Conservation (phyloP, 2,888 invertebrate genomes). For the Empis stercorea region DNA sequence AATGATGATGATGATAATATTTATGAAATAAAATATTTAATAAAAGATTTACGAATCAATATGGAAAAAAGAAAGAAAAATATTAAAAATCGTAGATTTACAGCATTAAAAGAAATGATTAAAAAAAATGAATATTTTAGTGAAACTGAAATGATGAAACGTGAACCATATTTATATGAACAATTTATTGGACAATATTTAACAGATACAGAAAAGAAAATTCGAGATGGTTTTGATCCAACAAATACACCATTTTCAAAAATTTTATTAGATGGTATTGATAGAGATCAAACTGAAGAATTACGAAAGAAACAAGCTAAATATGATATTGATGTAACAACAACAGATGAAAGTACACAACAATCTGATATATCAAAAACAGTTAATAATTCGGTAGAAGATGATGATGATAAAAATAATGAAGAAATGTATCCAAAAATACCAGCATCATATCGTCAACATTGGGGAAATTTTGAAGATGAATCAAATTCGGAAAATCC, state of each 20-base stretch:
- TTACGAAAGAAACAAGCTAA: constrained; percentile 45
- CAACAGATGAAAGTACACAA: background rate
- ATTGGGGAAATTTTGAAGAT: constrained; percentile 46
- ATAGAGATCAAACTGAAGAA: constrained; percentile 53
- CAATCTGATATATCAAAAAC: constrained; percentile 17
- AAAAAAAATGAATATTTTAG: constrained; percentile 65
- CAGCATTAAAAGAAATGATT: constrained; percentile 63
- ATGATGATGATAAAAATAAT: constrained; percentile 26
- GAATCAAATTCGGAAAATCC: constrained; percentile 24
- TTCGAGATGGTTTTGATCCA: constrained; percentile 45
- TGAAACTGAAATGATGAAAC: constrained; percentile 84
- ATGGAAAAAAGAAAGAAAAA: constrained; percentile 41
- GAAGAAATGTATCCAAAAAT: constrained; percentile 28
- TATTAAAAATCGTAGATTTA: constrained; percentile 67
- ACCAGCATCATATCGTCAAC: constrained; percentile 29
- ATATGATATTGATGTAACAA: constrained; percentile 38
- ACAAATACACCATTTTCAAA: constrained; percentile 50
- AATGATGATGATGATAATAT: constrained; percentile 28
- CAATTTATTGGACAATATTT: constrained; percentile 79
- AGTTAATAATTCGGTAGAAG: constrained; percentile 24
- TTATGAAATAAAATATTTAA: constrained; percentile 49
- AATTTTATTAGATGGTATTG: constrained; percentile 68
- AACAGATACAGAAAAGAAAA: constrained; percentile 58
- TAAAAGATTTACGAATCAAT: constrained; percentile 47
- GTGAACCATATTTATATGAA: constrained; percentile 82